phyloP scores from a whole-genome alignment of 2,888 invertebrate species.

The Cerceris rybyensis region DNA sequence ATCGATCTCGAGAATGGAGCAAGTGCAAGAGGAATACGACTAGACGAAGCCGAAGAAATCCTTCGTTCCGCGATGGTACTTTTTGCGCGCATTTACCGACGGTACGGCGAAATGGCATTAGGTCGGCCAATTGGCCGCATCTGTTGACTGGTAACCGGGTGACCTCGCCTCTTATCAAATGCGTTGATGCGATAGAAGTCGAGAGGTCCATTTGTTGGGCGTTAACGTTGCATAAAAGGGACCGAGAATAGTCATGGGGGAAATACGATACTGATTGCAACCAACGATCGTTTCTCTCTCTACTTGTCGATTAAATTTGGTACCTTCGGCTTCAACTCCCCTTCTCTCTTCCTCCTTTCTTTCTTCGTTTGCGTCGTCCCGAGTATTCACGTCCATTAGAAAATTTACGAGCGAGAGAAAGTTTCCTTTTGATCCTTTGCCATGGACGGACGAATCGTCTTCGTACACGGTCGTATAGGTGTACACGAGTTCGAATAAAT shows the following conservation, averaged over 20 bases:
- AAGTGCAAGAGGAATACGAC: too few relatives aligned
- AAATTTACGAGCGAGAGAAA: slow-evolving; percentile 52
- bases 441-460: slow-evolving; percentile 25
- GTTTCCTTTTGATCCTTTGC: slow-evolving; percentile 40
- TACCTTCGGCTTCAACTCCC: slow-evolving; percentile 33
- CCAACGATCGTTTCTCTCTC: slow-evolving; percentile 28
- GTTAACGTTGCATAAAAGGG: slow-evolving; percentile 60
- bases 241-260: slow-evolving; percentile 32
- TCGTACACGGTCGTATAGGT: slow-evolving; percentile 21
- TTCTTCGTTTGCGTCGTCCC: slow-evolving; percentile 3
- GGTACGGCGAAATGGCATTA: slow-evolving; percentile 47
- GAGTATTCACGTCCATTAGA: slow-evolving; percentile 47
- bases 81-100: slow-evolving; percentile 19
- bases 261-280: slow-evolving; percentile 57
- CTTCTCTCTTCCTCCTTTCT: slow-evolving; percentile 34
- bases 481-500: slow-evolving; percentile 56
- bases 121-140: slow-evolving; percentile 72
- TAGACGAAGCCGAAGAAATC: neutral
- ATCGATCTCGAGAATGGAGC: too few relatives aligned
- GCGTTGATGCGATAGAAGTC: slow-evolving; percentile 76
- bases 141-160: slow-evolving; percentile 75
- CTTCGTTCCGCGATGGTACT: neutral
- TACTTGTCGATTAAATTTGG: slow-evolving; percentile 36
- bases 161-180: slow-evolving; percentile 78
- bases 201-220: slow-evolving; percentile 72